A percentile compares a stretch with the other conserved stretches of the same genome.
These are phyloP conservation scores for Champsocephalus gunnari DNA, from an alignment of 2,797 vertebrate species.

Conservation along the genomic window DNA sequence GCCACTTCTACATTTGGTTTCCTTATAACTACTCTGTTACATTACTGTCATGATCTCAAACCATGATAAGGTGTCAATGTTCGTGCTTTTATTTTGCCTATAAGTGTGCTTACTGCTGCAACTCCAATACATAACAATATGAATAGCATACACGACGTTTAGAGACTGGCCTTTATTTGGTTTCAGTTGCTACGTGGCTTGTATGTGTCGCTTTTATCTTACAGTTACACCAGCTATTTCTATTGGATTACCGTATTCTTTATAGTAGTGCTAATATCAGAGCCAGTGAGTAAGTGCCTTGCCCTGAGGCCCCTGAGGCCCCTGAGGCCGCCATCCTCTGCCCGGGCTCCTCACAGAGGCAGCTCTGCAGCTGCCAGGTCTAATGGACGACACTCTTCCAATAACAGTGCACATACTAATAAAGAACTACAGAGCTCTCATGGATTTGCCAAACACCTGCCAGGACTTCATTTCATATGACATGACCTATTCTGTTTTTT, in stretches of 20 bases:
- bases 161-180: slow-evolving; percentile 31
- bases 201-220: slow-evolving; percentile 33
- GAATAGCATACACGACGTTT: slow-evolving; percentile 19
- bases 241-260: slow-evolving; percentile 54
- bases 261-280: slow-evolving; percentile 52
- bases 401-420: slow-evolving; percentile 44
- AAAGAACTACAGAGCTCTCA: slow-evolving; percentile 14
- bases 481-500: background rate
- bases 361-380: slow-evolving; percentile 78
- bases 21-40: background rate
- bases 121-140: background rate
- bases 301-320: slow-evolving; percentile 74
- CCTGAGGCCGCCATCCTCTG: slow-evolving; percentile 74
- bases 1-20: background rate
- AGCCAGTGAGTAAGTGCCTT: slow-evolving; percentile 66
- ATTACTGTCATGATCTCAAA: background rate
- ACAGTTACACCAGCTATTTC: slow-evolving; percentile 28
- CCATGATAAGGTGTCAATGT: background rate
- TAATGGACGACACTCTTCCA: slow-evolving; percentile 77
- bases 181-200: slow-evolving; percentile 34
- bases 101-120: background rate
- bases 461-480: background rate
- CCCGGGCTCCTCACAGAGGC: slow-evolving; percentile 72
- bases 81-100: background rate
- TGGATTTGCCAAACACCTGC: background rate